Conservation (phyloP, 2,888 invertebrate species). For the Eupithecia insigniata region DNA sequence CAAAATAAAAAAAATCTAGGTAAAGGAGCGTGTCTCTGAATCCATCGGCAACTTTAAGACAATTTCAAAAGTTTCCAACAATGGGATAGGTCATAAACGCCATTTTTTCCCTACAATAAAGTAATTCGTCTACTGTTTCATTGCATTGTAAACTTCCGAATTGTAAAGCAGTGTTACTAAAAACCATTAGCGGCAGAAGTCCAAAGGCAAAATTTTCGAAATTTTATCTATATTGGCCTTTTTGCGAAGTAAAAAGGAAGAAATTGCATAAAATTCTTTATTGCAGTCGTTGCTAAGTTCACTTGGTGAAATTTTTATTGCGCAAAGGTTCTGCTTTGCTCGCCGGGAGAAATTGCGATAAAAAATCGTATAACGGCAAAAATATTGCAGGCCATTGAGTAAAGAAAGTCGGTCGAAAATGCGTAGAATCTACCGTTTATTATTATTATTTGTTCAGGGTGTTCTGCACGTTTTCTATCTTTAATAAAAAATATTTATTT, state of each 20-base stretch:
- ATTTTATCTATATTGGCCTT: conserved; percentile 49
- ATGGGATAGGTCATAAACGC: conserved; percentile 65
- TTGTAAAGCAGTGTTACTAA: conserved; percentile 65
- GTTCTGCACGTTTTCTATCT: too few relatives aligned
- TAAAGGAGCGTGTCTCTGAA: conserved; percentile 50
- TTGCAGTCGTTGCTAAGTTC: conserved; percentile 47
- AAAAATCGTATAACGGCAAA: conserved; percentile 43
- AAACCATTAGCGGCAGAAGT: conserved; percentile 70
- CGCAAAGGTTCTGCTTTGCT: conserved; percentile 54
- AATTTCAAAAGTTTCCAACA: conserved; percentile 61
- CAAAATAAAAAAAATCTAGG: conserved; percentile 46
- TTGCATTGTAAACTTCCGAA: conserved; percentile 77
- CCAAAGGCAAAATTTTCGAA: conserved; percentile 50
- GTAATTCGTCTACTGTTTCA: conserved; percentile 78
- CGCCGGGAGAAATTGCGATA: conserved; percentile 60
- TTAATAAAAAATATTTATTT: too few relatives aligned
- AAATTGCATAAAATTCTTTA: conserved; percentile 68
- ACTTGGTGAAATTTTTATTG: conserved; percentile 66
- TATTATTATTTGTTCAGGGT: too few relatives aligned
- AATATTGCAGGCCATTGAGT: conserved; percentile 20
- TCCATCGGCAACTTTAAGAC: conserved; percentile 69
- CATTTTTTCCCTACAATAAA: conserved; percentile 76
- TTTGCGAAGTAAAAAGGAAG: conserved; percentile 58
- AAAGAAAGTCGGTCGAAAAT: conserved; percentile 2
- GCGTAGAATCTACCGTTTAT: neutral